Percentiles rank a stretch among this genome's conserved stretches.
These are phyloP conservation scores for Notothenia rossii DNA, from an alignment of 2,113 vertebrate species.

Conservation along the genomic window DNA sequence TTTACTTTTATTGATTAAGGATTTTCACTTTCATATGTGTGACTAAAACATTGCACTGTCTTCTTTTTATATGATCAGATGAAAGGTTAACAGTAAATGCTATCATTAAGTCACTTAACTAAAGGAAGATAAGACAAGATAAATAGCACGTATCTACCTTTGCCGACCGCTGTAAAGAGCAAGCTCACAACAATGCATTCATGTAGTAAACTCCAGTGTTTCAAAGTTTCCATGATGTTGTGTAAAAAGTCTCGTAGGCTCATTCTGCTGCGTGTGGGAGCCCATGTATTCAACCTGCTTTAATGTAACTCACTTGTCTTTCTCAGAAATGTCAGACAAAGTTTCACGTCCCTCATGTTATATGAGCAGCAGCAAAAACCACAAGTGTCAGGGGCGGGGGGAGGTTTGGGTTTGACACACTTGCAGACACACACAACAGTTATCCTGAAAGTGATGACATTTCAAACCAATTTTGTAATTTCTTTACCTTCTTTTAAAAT, in stretches of 20 bases:
- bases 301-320: conserved; percentile 35
- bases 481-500: not conserved
- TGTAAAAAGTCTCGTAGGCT: conserved; percentile 35
- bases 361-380: conserved; percentile 48
- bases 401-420: conserved; percentile 2
- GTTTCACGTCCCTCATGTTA: conserved; percentile 45
- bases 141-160: conserved; percentile 50
- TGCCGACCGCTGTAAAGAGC: conserved; percentile 37
- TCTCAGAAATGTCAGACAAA: conserved; percentile 70
- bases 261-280: conserved; percentile 4
- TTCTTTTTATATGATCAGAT: not conserved
- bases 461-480: conserved; percentile 26
- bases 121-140: not conserved
- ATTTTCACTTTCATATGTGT: conserved; percentile 16
- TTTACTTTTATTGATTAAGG: not conserved
- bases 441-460: conserved; percentile 26
- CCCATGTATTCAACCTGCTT: conserved; percentile 37
- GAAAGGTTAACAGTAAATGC: not conserved
- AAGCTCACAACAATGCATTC: conserved; percentile 43
- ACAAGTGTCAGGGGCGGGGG: conserved; percentile 45
- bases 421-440: conserved; percentile 19
- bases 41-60: not conserved
- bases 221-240: conserved; percentile 55
- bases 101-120: not conserved
- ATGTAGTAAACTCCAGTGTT: conserved; percentile 17